phyloP scores from a whole-genome alignment of 2,797 vertebrate species.

The Myotis pilosus region DNA sequence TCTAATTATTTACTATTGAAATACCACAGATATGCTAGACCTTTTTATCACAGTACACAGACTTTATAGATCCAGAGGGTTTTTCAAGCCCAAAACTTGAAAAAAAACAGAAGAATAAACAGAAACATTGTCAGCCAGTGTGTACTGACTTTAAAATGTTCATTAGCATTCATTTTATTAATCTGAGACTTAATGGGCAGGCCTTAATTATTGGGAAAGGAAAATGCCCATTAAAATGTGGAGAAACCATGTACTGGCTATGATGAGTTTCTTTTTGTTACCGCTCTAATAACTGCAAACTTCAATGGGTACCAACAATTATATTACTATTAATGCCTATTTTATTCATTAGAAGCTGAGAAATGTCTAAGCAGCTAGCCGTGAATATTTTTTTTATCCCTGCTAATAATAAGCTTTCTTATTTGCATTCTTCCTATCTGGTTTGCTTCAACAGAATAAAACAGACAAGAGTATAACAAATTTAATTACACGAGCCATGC shows the following conservation, averaged over 20 bases:
- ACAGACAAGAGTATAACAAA: slow-evolving; percentile 52
- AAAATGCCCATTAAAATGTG: slow-evolving; percentile 48
- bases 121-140: slow-evolving; percentile 50
- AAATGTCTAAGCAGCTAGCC: slow-evolving; percentile 46
- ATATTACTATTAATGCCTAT: slow-evolving; percentile 61
- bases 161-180: background rate
- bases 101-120: slow-evolving; percentile 22
- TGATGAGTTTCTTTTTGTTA: slow-evolving; percentile 68
- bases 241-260: slow-evolving; percentile 48
- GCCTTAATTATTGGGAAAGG: background rate
- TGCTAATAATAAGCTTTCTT: slow-evolving; percentile 51
- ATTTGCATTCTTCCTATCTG: slow-evolving; percentile 52
- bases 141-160: slow-evolving; percentile 44
- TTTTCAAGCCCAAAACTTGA: slow-evolving; percentile 39
- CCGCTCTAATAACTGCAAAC: slow-evolving; percentile 64
- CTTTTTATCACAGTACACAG: background rate
- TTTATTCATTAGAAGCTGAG: slow-evolving; percentile 71
- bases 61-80: background rate
- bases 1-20: background rate
- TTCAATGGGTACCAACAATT: slow-evolving; percentile 64
- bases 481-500: slow-evolving; percentile 3
- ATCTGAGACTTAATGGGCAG: background rate
- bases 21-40: background rate
- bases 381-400: slow-evolving; percentile 30
- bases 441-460: slow-evolving; percentile 25